Percentiles rank a stretch among this genome's conserved stretches.
Conservation (phyloP, 2,888 invertebrate genomes). For the Eupithecia centaureata region DNA sequence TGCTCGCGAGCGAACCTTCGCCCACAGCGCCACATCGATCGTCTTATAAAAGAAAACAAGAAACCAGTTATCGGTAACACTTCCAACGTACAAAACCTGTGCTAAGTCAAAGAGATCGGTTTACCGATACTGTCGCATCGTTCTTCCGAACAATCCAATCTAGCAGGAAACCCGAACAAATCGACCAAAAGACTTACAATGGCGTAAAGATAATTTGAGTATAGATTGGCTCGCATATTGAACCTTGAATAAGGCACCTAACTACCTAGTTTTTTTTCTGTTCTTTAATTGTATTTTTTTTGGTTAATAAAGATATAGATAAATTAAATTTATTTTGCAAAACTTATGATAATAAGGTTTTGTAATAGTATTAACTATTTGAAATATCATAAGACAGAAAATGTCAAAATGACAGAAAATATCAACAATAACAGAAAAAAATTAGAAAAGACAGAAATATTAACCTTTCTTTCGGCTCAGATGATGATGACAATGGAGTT, state of each 20-base stretch:
- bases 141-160: slow-evolving; percentile 11
- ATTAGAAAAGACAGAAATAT: too few relatives aligned
- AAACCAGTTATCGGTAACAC: neutral
- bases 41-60: neutral
- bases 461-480: neutral
- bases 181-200: slow-evolving; percentile 11
- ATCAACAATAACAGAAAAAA: too few relatives aligned
- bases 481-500: neutral
- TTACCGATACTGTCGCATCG: slow-evolving; percentile 1
- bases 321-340: too few relatives aligned
- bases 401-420: too few relatives aligned
- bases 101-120: slow-evolving; percentile 11
- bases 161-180: slow-evolving; percentile 5
- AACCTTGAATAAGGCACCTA: neutral
- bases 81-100: neutral
- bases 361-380: too few relatives aligned
- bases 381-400: too few relatives aligned
- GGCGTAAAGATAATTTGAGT: slow-evolving; percentile 16
- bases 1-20: too few relatives aligned
- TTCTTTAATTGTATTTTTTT: too few relatives aligned
- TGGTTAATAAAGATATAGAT: too few relatives aligned
- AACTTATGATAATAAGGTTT: too few relatives aligned
- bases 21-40: too few relatives aligned
- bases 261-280: too few relatives aligned
- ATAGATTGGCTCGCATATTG: neutral